Evolutionary conservation across 2,113 vertebrate genomes (phyloP), one percentile per base, ranked within the genome.

Genomic region (Trinectes maculatus): DNA sequence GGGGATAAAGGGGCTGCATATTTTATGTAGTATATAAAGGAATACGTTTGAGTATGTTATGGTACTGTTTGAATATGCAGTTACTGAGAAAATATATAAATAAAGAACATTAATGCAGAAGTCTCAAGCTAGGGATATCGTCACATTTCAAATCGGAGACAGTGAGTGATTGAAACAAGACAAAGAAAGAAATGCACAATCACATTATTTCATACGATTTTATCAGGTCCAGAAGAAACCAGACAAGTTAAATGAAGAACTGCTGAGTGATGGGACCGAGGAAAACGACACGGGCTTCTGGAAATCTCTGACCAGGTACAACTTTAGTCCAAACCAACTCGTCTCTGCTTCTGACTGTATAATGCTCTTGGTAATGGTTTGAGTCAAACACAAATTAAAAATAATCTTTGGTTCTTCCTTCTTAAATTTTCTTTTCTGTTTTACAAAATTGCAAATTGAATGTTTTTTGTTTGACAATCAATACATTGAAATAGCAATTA

Each of bases 201-300:
- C n/a, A n/a, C n/a, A n/a, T n/a, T n/a, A n/a, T n/a, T n/a, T n/a
- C n/a, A n/a, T n/a, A n/a, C n/a, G n/a, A n/a, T n/a, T n/a, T n/a
- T n/a, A 31, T 81, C 90, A 99, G 98, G 98, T 99, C 61, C 98
- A 99, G 90, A 99, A 99, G 84, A 98, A 98, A 87, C 74, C 96
- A 2, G 96, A 98, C 75, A 98, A 95, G 93, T 92, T 96, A 72
- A 95, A 93, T 9, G 97, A 99, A 91, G 98, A 99, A 81, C 91
- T 99, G 8, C 90, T 99, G 48, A 99, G 96, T 43, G 96, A 98
- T 7, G 94, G 86, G 24, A 92, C 90, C 3, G 93, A 67, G 64
- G 98, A 99, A 57, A 94, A 93, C 4, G 96, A 98, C 52, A 90
- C 94, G 4, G 96, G 98, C 80, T 98, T 99, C 87, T 99, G 98